These are phyloP conservation scores for Riparia riparia DNA, from an alignment of 2,113 vertebrate genomes.

Conservation along the genomic window DNA sequence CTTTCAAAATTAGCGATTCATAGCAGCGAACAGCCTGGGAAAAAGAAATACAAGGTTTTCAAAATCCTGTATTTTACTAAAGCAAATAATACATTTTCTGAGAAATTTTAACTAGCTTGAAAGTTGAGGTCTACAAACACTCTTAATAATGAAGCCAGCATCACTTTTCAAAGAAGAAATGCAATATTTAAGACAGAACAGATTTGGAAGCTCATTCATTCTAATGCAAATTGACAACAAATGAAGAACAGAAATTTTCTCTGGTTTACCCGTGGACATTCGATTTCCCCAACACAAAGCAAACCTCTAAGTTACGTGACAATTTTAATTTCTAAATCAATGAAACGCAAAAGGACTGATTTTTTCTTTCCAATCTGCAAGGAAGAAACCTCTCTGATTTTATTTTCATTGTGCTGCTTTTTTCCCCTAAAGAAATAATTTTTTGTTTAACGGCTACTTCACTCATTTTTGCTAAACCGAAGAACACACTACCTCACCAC, in stretches of 20 bases:
- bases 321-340: background rate
- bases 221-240: background rate
- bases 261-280: background rate
- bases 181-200: background rate
- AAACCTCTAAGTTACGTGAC: background rate
- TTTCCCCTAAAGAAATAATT: background rate
- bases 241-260: background rate
- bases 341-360: background rate
- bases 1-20: conserved; percentile 95
- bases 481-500: background rate
- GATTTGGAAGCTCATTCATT: background rate
- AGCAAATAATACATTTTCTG: background rate
- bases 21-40: conserved; percentile 94
- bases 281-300: background rate
- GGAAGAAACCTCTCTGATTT: background rate
- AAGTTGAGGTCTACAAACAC: background rate
- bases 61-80: background rate
- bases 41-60: conserved; percentile 64
- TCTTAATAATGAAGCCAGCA: background rate
- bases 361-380: background rate
- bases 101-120: background rate
- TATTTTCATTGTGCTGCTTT: background rate
- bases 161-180: background rate
- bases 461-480: background rate
- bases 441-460: background rate